A percentile compares a stretch with the other conserved stretches of the same genome.
phyloP scores from a whole-genome alignment of 2,797 vertebrate genomes.

The Molossus alvarezi region DNA sequence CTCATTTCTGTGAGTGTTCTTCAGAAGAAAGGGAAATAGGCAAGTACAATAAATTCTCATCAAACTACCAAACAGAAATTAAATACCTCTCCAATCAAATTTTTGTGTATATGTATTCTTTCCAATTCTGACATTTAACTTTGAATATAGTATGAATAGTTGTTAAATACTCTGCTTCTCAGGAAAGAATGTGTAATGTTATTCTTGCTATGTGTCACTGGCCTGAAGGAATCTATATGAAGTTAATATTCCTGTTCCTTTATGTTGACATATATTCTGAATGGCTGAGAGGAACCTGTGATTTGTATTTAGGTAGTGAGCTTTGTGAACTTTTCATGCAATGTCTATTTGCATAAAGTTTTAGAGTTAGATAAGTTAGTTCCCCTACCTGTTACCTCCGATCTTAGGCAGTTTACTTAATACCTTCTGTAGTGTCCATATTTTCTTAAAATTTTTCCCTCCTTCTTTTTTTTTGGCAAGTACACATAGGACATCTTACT shows the following conservation, averaged over 20 bases:
- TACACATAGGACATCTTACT: background rate
- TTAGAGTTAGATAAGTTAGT: background rate
- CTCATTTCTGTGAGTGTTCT: background rate
- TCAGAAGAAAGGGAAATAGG: background rate
- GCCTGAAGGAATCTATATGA: constrained; percentile 38
- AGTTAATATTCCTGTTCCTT: constrained; percentile 64
- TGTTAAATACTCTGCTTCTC: constrained; percentile 31
- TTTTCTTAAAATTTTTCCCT: background rate
- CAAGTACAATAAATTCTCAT: background rate
- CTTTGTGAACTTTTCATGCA: constrained; percentile 50
- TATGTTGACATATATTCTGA: constrained; percentile 47
- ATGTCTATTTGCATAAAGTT: constrained; percentile 10
- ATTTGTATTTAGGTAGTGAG: constrained; percentile 13
- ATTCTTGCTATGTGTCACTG: constrained; percentile 44
- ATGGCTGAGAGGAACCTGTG: background rate
- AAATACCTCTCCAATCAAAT: background rate
- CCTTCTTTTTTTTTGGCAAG: background rate
- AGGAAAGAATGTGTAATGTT: background rate
- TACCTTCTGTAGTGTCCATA: background rate
- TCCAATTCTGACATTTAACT: constrained; percentile 35
- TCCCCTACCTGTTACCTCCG: background rate
- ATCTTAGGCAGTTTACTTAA: background rate
- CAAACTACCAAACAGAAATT: background rate
- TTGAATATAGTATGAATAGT: background rate
- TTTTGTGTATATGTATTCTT: background rate